Conservation (phyloP, 2,113 vertebrate species). For the Phylloscopus trochilus region DNA sequence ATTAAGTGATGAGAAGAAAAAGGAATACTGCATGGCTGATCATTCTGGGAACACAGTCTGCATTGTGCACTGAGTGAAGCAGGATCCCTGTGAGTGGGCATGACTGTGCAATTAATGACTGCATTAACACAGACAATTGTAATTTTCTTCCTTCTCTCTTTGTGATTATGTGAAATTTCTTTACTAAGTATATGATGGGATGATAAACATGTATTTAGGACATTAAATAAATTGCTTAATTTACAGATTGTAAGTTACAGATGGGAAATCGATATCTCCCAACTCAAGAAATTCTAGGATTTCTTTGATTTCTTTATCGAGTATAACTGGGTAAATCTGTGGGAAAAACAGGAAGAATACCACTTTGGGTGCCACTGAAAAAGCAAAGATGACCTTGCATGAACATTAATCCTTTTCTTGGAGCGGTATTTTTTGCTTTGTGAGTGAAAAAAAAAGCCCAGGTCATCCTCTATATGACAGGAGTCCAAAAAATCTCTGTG, state of each 20-base stretch:
- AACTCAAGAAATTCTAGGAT: neutral
- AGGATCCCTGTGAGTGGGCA: neutral
- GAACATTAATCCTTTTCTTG: neutral
- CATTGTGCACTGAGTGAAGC: neutral
- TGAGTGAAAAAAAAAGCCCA: neutral
- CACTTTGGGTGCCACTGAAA: neutral
- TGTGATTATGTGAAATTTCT: neutral
- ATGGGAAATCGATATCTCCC: neutral
- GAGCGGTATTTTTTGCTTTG: neutral
- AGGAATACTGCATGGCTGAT: neutral
- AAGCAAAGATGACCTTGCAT: neutral
- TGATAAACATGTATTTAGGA: neutral
- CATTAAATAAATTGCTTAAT: neutral
- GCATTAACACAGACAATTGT: neutral
- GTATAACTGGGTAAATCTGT: neutral
- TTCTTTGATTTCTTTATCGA: neutral
- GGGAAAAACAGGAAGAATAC: neutral
- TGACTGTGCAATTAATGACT: neutral
- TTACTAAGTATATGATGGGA: neutral
- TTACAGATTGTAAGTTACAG: neutral
- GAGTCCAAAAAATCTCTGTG: neutral
- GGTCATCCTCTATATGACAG: neutral
- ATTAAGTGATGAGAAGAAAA: neutral
- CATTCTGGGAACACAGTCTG: neutral
- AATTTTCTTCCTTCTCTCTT: neutral